A percentile compares a stretch with the other conserved stretches of the same genome.
Conservation (phyloP, 2,888 invertebrate species). For the Aspidiotus rigidus region DNA sequence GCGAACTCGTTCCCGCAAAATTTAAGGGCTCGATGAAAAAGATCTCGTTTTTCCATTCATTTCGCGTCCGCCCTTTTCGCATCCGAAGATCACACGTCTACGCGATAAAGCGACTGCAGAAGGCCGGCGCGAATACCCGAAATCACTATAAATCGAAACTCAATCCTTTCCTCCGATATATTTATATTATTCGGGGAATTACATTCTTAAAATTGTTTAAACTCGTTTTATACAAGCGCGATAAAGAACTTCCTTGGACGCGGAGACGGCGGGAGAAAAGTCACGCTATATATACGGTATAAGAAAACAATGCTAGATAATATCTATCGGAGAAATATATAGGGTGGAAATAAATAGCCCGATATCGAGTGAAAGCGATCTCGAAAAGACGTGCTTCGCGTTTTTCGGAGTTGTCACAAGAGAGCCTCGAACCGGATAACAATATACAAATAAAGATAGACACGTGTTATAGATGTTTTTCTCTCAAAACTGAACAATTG, state of each 20-base stretch:
- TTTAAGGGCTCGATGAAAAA: too few species aligned
- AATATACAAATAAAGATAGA: slow-evolving; percentile 33
- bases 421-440: slow-evolving; percentile 16
- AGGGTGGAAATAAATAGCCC: slow-evolving; percentile 32
- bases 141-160: too few species aligned
- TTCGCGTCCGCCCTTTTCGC: too few species aligned
- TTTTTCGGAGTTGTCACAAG: not conserved
- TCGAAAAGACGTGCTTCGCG: slow-evolving; percentile 9
- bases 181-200: too few species aligned
- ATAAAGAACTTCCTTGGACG: not conserved
- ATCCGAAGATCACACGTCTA: too few species aligned
- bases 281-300: too few species aligned
- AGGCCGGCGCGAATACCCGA: too few species aligned
- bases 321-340: slow-evolving; percentile 31
- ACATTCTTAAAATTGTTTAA: slow-evolving; percentile 27
- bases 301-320: slow-evolving; percentile 25
- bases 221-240: slow-evolving; percentile 24
- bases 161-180: too few species aligned
- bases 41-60: too few species aligned
- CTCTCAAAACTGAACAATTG: slow-evolving; percentile 31
- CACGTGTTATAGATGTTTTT: slow-evolving; percentile 32
- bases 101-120: too few species aligned
- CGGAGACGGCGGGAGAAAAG: not conserved
- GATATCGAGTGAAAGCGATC: slow-evolving; percentile 31
- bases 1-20: too few species aligned